Base-by-base conservation (phyloP, 2,797 vertebrate species). In the Aulostomus chinensis region DNA sequence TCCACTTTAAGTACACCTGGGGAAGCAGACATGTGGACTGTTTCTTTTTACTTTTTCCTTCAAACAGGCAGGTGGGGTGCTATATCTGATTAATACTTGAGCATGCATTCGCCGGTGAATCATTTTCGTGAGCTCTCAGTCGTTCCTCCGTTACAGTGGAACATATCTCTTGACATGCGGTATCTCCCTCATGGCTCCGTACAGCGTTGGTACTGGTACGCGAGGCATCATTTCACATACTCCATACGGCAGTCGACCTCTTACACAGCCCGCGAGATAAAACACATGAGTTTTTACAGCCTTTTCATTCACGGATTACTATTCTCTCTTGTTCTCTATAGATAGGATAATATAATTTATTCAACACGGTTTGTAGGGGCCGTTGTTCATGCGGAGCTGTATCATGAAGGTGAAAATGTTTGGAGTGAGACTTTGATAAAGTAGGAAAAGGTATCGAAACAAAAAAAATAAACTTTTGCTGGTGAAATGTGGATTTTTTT, bases 161-260 rank as follows among this genome's bases (percentile, higher is more conserved):
- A 75, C 73, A 76, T 74, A 80, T 83, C 79, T 78, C 82, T 73
- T 82, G 81, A 85, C 80, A 70, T 69, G 73, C 73, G 76, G 83
- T 86, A 66, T 80, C 76, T 78, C 50, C 53, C 41, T 68, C 29
- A 11, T 39, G 68, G 62, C 41, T 50, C 43, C 57, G 52, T 69
- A 58, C 54, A 58, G n/a, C n/a, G n/a, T n/a, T n/a, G n/a, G n/a
- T 54, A 70, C 55, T 80, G 33, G 49, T 55, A 62, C 69, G 62
- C 57, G 55, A 58, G 50, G 56, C 69, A 78, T 84, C 76, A 82
- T 66, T 25, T 73, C 45, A 63, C 42, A 52, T 73, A 58, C 54
- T 53, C 46, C 58, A 47, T 58, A 67, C 57, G 54, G 40, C 56
- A 40, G 47, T 37, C 39, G 49, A 73, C 68, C 73, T 68, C 50